phyloP scores from a whole-genome alignment of 2,888 invertebrate species.

The Mactromeris polynyma region DNA sequence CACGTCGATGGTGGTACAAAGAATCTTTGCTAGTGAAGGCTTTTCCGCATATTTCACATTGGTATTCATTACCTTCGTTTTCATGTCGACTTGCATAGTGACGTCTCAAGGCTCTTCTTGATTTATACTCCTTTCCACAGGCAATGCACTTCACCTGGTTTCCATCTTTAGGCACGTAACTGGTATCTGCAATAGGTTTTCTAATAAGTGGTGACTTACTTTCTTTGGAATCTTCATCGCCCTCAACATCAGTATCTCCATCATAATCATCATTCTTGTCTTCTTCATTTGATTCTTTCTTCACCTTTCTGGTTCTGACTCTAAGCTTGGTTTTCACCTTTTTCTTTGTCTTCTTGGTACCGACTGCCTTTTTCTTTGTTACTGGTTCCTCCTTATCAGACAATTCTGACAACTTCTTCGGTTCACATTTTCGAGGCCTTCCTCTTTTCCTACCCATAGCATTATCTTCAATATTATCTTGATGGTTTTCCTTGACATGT shows the following conservation, averaged over 20 bases:
- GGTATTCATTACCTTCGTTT: constrained; percentile 56
- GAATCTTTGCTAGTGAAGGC: constrained; percentile 79
- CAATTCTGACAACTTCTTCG: constrained; percentile 7
- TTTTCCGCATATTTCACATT: constrained; percentile 82
- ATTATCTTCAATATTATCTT: constrained; percentile 5
- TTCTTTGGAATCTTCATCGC: constrained; percentile 34
- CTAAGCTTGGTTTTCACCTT: constrained; percentile 1
- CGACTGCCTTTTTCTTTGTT: background rate
- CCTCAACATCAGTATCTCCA: constrained; percentile 18
- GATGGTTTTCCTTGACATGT: constrained; percentile 31
- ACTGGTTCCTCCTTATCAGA: constrained; percentile 1
- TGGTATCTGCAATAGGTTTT: constrained; percentile 37
- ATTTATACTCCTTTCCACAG: constrained; percentile 70
- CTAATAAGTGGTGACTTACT: background rate
- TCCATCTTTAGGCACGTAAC: constrained; percentile 32
- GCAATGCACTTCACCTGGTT: constrained; percentile 56
- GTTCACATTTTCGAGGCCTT: constrained; percentile 30
- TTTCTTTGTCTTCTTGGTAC: constrained; percentile 18
- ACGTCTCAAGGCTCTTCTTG: constrained; percentile 66
- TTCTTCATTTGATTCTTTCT: constrained; percentile 18
- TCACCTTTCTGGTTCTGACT: constrained; percentile 24
- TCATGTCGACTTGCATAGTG: constrained; percentile 65
- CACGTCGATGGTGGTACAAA: constrained; percentile 82
- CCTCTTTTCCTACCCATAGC: constrained; percentile 19
- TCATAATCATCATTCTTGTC: constrained; percentile 28